Conservation (phyloP, 2,797 vertebrate species). For the Esox masquinongy region DNA sequence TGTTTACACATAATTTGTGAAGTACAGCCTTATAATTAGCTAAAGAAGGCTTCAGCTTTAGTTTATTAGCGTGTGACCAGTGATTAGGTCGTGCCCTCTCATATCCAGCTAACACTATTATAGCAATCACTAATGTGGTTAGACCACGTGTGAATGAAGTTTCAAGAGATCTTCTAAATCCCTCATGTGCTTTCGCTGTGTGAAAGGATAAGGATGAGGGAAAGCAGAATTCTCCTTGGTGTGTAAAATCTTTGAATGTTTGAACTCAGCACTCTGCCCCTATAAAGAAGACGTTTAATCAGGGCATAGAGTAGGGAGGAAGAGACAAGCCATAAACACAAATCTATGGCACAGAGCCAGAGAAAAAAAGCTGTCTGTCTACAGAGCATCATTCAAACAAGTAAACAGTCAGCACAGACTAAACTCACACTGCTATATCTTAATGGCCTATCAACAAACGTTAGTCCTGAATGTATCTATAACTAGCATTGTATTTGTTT, state of each 20-base stretch:
- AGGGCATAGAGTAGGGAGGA: slow-evolving; percentile 12
- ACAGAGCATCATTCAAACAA: not conserved
- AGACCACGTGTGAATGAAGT: not conserved
- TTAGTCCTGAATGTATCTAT: no score
- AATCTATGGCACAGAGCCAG: slow-evolving; percentile 10
- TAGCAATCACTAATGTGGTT: not conserved
- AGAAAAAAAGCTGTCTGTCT: not conserved
- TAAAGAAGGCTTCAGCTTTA: not conserved
- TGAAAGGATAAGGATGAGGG: slow-evolving; percentile 8
- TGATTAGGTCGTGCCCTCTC: not conserved
- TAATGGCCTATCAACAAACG: not conserved
- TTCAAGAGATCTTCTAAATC: slow-evolving; percentile 35
- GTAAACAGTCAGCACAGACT: slow-evolving; percentile 1
- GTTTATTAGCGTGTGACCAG: not conserved
- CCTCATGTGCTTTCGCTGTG: slow-evolving; percentile 10
- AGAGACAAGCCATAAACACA: slow-evolving; percentile 26
- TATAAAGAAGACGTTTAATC: slow-evolving; percentile 60
- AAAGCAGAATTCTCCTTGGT: slow-evolving; percentile 22
- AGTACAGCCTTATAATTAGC: not conserved
- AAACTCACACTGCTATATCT: not conserved
- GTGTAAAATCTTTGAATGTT: slow-evolving; percentile 35
- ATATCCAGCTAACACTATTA: not conserved
- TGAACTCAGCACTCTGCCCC: slow-evolving; percentile 52
- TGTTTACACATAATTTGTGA: not conserved
- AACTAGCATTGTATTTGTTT: no score